These are phyloP conservation scores for Punctoribates punctum DNA, from an alignment of 2,888 invertebrate species.

Conservation along the genomic window DNA sequence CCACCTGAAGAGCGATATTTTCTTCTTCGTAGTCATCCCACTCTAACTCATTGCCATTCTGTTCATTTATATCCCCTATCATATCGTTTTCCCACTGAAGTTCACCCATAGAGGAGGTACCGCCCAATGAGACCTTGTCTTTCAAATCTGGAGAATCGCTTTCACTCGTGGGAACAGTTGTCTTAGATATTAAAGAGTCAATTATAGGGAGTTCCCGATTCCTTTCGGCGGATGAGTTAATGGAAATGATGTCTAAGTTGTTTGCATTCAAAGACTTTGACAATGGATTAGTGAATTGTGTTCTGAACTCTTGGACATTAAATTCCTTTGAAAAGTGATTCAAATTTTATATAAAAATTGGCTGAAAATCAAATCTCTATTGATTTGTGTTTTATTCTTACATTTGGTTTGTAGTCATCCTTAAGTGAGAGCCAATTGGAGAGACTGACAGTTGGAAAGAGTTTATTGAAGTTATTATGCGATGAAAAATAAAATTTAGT, in stretches of 20 bases:
- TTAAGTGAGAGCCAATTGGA: not conserved
- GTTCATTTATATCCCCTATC: not conserved
- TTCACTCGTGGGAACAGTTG: not conserved
- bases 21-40: conserved; percentile 18
- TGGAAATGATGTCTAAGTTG: not conserved
- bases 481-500: not conserved
- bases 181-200: not conserved
- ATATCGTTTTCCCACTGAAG: conserved; percentile 18
- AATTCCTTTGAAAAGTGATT: not conserved
- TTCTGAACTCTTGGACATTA: not conserved
- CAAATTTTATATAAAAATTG: not conserved
- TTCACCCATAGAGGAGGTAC: not conserved
- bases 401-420: conserved; percentile 3
- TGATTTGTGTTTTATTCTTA: no score
- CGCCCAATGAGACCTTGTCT: conserved; percentile 3
- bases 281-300: not conserved
- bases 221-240: not conserved
- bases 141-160: not conserved
- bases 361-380: not conserved
- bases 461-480: not conserved
- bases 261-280: not conserved
- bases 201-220: not conserved
- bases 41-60: not conserved
- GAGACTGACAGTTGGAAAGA: not conserved
- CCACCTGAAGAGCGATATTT: not conserved